Evolutionary conservation across 2,797 vertebrate genomes (phyloP), one percentile per base, ranked within the genome.

Genomic region (Tadarida brasiliensis): DNA sequence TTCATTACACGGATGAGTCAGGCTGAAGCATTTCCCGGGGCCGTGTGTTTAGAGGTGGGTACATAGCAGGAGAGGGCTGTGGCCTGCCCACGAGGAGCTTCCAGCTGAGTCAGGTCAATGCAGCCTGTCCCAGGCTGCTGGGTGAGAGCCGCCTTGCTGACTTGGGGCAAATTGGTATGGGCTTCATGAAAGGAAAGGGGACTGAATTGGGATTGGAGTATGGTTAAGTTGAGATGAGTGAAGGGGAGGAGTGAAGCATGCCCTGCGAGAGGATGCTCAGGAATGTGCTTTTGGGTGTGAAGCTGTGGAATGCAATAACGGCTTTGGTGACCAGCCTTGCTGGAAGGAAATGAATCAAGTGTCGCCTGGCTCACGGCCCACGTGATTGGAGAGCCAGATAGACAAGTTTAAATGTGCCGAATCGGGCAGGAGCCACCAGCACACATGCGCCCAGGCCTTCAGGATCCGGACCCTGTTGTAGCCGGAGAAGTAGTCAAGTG

Each of bases 111-210:
- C 51, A 16, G 51, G 51, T 16, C 11, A 17, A 26, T 35, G 35
- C 1, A 47, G 47, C 19, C 9, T 17, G 7, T 11, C 49, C 24
- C 26, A 8, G 68, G 30, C 3, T 3, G 17, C 10, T 0, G 15
- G 22, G 51, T 24, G 20, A 24, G 28, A 2, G 17, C 51, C 16
- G 16, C 39, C 44, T 28, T 9, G n/a, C 57, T 12, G 49, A 47
- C 15, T 1, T 5, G 4, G 30, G 63, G 54, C 11, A 7, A 22
- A 30, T 6, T 0, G 68, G 0, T 0, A 0, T 3, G 19, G 28
- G 4, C 26, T 30, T 96, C 10, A 2, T 2, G 65, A 19, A 24
- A 24, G 71, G 76, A 33, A 2, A 9, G 9, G 71, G 56, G 7
- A 4, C 19, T 51, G 0, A 1, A 39, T 19, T 91, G 44, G 17